A percentile compares a stretch with the other conserved stretches of the same genome.
phyloP scores from a whole-genome alignment of 2,888 invertebrate genomes.

The Metellina segmentata region DNA sequence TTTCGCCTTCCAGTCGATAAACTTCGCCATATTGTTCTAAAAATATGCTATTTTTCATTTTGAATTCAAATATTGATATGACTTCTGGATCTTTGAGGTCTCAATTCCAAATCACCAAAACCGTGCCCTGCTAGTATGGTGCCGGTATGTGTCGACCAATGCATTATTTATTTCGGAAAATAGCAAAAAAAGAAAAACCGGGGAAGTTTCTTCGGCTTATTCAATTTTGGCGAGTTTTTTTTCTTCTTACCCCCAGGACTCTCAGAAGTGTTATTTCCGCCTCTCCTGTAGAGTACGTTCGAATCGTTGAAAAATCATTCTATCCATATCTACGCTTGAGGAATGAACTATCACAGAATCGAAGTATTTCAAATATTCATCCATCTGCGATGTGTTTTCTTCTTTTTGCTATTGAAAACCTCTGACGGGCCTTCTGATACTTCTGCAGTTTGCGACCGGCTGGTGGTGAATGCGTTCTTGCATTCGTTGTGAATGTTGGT shows the following conservation, averaged over 20 bases:
- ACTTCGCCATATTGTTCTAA: neutral
- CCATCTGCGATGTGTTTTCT: neutral
- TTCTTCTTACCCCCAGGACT: neutral
- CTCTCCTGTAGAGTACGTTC: neutral
- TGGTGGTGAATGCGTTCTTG: neutral
- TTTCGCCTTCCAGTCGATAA: neutral
- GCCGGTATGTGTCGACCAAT: neutral
- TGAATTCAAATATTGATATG: slow-evolving; percentile 19
- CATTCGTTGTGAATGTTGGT: neutral
- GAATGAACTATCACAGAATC: neutral
- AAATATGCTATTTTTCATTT: neutral
- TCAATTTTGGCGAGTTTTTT: neutral
- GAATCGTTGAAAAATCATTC: slow-evolving; percentile 25
- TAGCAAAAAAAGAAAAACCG: neutral
- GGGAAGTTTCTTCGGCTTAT: neutral
- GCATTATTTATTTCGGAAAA: slow-evolving; percentile 21
- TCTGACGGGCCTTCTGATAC: no score
- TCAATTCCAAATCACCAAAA: slow-evolving; percentile 3
- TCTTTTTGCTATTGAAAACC: neutral
- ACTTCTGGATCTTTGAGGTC: neutral
- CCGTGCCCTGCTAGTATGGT: neutral
- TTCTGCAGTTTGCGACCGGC: no score
- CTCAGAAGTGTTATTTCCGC: neutral
- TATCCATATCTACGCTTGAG: neutral
- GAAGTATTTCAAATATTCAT: slow-evolving; percentile 16